Evolutionary conservation across 2,888 invertebrate species (phyloP), one percentile per base, ranked within the genome.

Genomic region (Cyclophora punctaria): DNA sequence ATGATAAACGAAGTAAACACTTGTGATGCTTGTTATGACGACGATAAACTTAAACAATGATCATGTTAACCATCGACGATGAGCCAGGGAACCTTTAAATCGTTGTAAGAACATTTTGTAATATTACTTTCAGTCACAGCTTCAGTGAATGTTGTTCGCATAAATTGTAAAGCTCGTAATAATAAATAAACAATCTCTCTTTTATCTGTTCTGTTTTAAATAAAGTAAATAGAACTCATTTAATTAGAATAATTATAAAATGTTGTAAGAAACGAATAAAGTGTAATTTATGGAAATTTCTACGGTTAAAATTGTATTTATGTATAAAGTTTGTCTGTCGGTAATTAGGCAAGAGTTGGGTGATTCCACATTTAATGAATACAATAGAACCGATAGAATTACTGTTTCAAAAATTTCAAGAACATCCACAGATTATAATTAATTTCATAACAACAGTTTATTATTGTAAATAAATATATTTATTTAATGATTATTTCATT

Each of bases 401-500:
- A 65, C 69, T 66, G 68, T 73, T 74, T 59, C 58, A 69, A 20
- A 20, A 71, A 59, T 74, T 69, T 79, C 75, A 67, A 73, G 67
- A 75, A 82, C 83, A 86, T 83, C 83, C 82, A 86, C 81, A 73
- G 73, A 79, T 67, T 75, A 73, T 73, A 71, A 20, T 52, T 53
- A 70, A 70, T 76, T 82, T 83, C 70, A 78, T 78, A 71, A 75
- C 73, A 75, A 75, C 73, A 75, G 83, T 86, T 86, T 79, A 70
- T 37, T 59, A 59, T 47, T 88, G 87, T 88, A 88, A 84, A 88
- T 88, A 88, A 87, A 86, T 85, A 88, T 87, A 86, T 88, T 87
- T 88, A 88, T 88, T 87, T 87, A 85, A 87, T 75, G 78, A 85
- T 80, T 82, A 78, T 52, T 48, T 49, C 6, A 51, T 61, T 69